Conservation (phyloP, 2,888 invertebrate species). For the Chrysolina americana region DNA sequence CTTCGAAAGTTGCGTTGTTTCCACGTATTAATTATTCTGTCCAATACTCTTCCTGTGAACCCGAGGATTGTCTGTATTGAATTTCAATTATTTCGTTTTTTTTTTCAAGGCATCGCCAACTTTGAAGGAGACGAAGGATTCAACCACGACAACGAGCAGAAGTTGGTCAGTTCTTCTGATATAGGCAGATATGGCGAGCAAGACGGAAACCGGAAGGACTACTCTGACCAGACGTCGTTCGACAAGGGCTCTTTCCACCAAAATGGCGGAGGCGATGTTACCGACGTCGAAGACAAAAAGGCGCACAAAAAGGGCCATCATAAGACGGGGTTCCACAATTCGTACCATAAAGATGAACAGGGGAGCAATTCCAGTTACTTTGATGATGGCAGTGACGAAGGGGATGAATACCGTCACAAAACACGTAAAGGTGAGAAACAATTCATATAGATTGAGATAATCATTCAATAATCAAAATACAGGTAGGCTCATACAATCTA, state of each 20-base stretch:
- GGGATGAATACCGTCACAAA: slow-evolving; percentile 65
- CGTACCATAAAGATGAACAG: slow-evolving; percentile 80
- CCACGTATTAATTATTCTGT: too few relatives aligned
- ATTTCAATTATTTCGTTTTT: neutral
- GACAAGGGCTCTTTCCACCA: slow-evolving; percentile 62
- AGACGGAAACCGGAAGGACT: slow-evolving; percentile 60
- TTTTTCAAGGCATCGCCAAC: slow-evolving; percentile 58
- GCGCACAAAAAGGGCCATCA: slow-evolving; percentile 80
- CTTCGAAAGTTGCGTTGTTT: too few relatives aligned
- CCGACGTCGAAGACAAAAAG: slow-evolving; percentile 61
- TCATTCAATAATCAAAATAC: too few relatives aligned
- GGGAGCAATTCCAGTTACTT: slow-evolving; percentile 80
- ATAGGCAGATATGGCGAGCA: slow-evolving; percentile 61
- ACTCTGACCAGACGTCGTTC: slow-evolving; percentile 60
- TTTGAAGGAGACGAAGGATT: slow-evolving; percentile 64
- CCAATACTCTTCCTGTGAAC: too few relatives aligned
- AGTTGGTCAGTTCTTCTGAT: slow-evolving; percentile 60
- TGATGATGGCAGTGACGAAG: slow-evolving; percentile 74
- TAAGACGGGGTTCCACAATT: slow-evolving; percentile 79
- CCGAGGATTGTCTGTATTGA: too few relatives aligned
- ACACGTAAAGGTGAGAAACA: slow-evolving; percentile 59
- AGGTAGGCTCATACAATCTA: too few relatives aligned
- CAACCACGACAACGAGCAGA: slow-evolving; percentile 62
- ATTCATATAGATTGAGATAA: too few relatives aligned
- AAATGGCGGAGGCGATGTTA: slow-evolving; percentile 58